Evolutionary conservation across 2,113 vertebrate species (phyloP), one percentile per base, ranked within the genome.

Genomic region (Leptodactylus fuscus): DNA sequence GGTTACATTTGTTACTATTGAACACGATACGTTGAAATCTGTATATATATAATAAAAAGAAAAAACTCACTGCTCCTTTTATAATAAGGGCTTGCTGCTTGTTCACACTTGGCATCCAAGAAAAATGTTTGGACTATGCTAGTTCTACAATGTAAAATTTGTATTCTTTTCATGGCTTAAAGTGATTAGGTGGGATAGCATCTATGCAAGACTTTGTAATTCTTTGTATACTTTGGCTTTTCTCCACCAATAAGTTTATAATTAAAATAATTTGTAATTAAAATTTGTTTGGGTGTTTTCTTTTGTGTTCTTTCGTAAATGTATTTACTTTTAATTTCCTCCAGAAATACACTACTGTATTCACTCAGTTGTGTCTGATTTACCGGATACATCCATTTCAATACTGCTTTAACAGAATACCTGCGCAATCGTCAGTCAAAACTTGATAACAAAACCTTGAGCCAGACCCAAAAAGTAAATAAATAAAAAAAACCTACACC

Each of bases 21-120:
- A 4, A 9, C 9, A 9, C 9, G 9, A 44, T 44, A 74, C 11
- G 3, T 22, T 46, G 12, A 77, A 20, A 32, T 32, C 74, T 51
- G 46, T 51, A 76, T 44, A 49, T 51, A 27, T 22, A 0, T 10
- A 29, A 62, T 2, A 27, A 62, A 15, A 62, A 62, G 5, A 62
- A 62, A 62, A 20, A 34, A 67, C 18, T 32, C 5, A 12, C 11
- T 53, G 13, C 49, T 29, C 85, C 86, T 85, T 74, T 79, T 44
- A 87, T 75, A 75, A 65, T 62, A 83, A 88, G 87, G 85, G 87
- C 87, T 88, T 70, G 82, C 62, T 65, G 87, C 83, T 87, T 88
- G 67, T 81, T 86, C 83, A 74, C 88, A 85, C 94, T 95, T 95
- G 94, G 94, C 94, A 96, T 96, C 94, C 94, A 95, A 95, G 94